phyloP scores from a whole-genome alignment of 2,888 invertebrate genomes.

The Graphium colonna region DNA sequence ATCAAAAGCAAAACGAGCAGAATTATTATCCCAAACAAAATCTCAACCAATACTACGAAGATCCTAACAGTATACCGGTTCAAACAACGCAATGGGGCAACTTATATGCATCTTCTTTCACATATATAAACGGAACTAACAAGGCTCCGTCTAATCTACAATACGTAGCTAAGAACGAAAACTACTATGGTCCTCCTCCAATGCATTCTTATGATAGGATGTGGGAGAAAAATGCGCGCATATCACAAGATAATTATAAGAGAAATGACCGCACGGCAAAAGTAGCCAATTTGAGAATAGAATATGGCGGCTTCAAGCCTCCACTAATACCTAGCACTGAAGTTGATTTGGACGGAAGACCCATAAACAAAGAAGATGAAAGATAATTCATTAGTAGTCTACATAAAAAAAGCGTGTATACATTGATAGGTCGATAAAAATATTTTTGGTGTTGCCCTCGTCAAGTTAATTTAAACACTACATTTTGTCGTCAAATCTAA shows the following conservation, averaged over 20 bases:
- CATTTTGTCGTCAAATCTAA: too few species aligned
- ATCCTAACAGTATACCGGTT: conserved; percentile 27
- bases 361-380: conserved; percentile 62
- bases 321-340: conserved; percentile 90
- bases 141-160: conserved; percentile 13
- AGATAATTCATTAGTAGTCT: conserved; percentile 1
- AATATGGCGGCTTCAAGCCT: conserved; percentile 90
- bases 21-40: conserved; percentile 28
- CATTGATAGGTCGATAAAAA: too few species aligned
- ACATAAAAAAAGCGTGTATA: too few species aligned
- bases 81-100: conserved; percentile 59
- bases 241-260: conserved; percentile 68
- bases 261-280: conserved; percentile 79
- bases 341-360: conserved; percentile 86
- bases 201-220: conserved; percentile 44
- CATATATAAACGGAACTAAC: conserved; percentile 52
- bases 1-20: conserved; percentile 19
- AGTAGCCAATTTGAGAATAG: conserved; percentile 81
- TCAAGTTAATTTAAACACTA: too few species aligned
- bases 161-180: not conserved
- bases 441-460: not conserved
- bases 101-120: conserved; percentile 60
- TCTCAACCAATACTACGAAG: conserved; percentile 29
- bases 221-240: conserved; percentile 48
- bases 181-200: conserved; percentile 76